Evolutionary conservation across 2,888 invertebrate genomes (phyloP), one percentile per base, ranked within the genome.

Genomic region (Beris morrisii): DNA sequence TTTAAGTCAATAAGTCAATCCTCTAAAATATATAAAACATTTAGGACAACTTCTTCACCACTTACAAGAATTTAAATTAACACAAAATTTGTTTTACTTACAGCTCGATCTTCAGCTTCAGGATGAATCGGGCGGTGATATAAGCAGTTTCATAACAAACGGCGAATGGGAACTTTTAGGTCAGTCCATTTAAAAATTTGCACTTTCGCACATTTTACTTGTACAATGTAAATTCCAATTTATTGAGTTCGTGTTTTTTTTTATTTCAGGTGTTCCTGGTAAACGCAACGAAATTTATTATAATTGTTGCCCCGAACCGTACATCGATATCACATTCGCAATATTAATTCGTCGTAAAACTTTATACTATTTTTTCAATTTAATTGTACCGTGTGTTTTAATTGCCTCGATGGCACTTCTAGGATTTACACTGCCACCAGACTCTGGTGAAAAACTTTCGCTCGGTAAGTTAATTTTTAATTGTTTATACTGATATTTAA

Each of bases 81-180:
- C 22, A 22, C 1, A 22, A 22, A 22, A 22, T 48, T 59, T 64
- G 70, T 73, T 71, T 71, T 72, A 71, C 74, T 85, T 83, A 71
- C 84, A 95, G 91, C 85, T 99, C 84, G 96, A 99, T 83, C 87
- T 99, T 76, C 92, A 93, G 82, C 85, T 97, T 76, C 94, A 96
- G 84, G 93, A 93, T 77, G 92, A 93, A 79, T 83, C 86, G 66
- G 95, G 95, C 69, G 98, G 97, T 73, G 98, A 98, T 84, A 91
- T 93, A 75, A 92, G 94, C 82, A 96, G 92, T 85, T 99, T 97
- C 85, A 96, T 98, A 77, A 93, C 95, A 73, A 99, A 98, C 82
- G 99, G 98, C 77, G 99, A 99, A 86, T 99, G 98, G 97, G 95
- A 97, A 83, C 86, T 99, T 75, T 87, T 98, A 83, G 97, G 97